Percentiles rank a stretch among this genome's conserved stretches.
Conservation (phyloP, 1,140 invertebrate genomes). For the Drosophila neocordata region DNA sequence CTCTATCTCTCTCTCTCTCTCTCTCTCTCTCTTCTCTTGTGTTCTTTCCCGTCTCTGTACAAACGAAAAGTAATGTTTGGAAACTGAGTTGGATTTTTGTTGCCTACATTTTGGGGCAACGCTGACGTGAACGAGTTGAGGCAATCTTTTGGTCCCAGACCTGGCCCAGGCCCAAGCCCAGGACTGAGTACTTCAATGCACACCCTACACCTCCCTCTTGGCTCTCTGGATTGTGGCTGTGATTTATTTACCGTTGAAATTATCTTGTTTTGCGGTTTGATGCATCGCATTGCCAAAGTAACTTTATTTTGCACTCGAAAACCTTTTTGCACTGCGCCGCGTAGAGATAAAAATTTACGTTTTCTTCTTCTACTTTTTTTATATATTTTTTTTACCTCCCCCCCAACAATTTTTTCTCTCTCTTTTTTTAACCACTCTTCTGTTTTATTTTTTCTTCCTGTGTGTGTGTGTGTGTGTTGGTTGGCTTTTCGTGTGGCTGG, state of each 20-base stretch:
- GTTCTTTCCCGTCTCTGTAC: background rate
- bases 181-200: background rate
- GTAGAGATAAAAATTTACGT: conserved; percentile 75
- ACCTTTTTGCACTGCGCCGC: conserved; percentile 73
- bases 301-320: conserved; percentile 79
- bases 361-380: conserved; percentile 37
- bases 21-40: conserved; percentile 1
- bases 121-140: conserved; percentile 13
- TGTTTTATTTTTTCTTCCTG: conserved; percentile 21
- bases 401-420: conserved; percentile 13
- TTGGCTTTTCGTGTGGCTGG: conserved; percentile 50
- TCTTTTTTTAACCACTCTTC: conserved; percentile 19
- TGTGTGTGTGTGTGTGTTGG: conserved; percentile 4
- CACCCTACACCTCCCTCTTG: background rate
- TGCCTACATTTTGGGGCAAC: conserved; percentile 56
- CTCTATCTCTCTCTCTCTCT: background rate
- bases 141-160: too few species aligned
- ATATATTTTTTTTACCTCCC: conserved; percentile 39
- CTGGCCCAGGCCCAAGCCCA: background rate
- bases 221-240: conserved; percentile 43
- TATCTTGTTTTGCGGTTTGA: conserved; percentile 82
- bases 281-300: conserved; percentile 79
- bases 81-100: conserved; percentile 16
- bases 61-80: conserved; percentile 8
- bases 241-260: conserved; percentile 82